Base-by-base conservation (phyloP, 2,888 invertebrate species). In the Drosophila stalkeri region DNA sequence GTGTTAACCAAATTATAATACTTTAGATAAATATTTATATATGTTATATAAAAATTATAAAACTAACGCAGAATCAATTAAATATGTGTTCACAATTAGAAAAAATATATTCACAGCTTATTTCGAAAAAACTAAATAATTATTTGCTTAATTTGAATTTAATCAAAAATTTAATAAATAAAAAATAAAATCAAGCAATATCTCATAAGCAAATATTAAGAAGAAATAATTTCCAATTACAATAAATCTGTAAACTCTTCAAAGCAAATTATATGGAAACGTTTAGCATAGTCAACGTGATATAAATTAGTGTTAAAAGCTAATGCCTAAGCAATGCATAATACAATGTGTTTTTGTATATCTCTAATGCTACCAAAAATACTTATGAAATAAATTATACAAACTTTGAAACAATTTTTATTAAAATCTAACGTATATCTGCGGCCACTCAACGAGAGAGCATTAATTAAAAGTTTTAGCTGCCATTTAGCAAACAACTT, bases 271-370 rank as follows among this genome's bases (percentile, higher is more conserved):
- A 44, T 35, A 35, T 56, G 60, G 60, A 51, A 51, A 59, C 62
- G 47, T 52, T 64, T 47, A 60, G 73, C 65, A 63, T 69, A 71
- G 59, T 74, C 60, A 76, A 69, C 64, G 83, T 83, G 83, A 89
- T 89, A 83, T 75, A 89, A 76, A 74, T 72, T 80, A 86, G 84
- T 63, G 55, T 51, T 67, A 63, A 68, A 54, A 66, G 56, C 55
- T 69, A 83, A 71, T 72, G 77, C 71, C 77, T 71, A 86, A 75
- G 64, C 63, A 56, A 69, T 61, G 11, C n/a, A 18, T 61, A 60
- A 49, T 70, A 49, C n/a, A 44, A 67, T 54, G 43, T 51, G 33
- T 33, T 33, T 51, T 33, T 51, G 51, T 51, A 20, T 33, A 18
- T 14, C 33, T 49, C 59, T 54, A 65, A 54, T 67, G 35, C 71